Evolutionary conservation across 1,140 invertebrate genomes (phyloP), one percentile per base, ranked within the genome.

Genomic region (Leptonema lineaticorne): DNA sequence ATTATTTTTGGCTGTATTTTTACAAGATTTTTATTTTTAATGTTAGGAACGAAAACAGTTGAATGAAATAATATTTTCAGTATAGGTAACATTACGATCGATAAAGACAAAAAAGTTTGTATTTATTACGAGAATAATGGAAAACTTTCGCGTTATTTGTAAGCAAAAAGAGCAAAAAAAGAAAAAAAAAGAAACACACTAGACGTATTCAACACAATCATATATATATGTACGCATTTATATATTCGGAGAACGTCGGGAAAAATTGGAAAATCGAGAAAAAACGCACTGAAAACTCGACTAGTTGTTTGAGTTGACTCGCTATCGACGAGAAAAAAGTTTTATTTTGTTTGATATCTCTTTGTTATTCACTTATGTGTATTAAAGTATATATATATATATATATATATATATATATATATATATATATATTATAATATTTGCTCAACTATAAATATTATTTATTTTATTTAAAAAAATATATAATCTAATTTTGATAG

Each of bases 41-140:
- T 53, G 16, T 22, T 8, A 16, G 28, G 30, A 30, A 30, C 57
- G 28, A 33, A 59, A 59, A 59, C 57, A 59, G 33, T 59, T 33
- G 33, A 59, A 59, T 29, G 57, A 33, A 59, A 59, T 20, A 37
- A 16, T 29, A 59, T 29, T 37, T 20, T 20, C 16, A 29, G 28
- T 33, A 59, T 59, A 59, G 11, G 28, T 28, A 59, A 59, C 30
- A 20, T 29, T n/a, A 9, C 33, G 57, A 59, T 59, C 57, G 57
- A 59, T 59, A 29, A 59, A 59, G 18, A 59, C 33, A 59, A 59
- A 59, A n/a, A 59, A 59, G 28, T 59, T 59, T 16, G 57, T 59
- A 59, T 59, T 59, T 59, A 59, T 59, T 59, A 28, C 28, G 26
- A 27, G 26, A 30, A 16, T 59, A 59, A 59, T 59, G 57, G 57